Conservation (phyloP, 2,797 vertebrate genomes). For the Danionella dracula region DNA sequence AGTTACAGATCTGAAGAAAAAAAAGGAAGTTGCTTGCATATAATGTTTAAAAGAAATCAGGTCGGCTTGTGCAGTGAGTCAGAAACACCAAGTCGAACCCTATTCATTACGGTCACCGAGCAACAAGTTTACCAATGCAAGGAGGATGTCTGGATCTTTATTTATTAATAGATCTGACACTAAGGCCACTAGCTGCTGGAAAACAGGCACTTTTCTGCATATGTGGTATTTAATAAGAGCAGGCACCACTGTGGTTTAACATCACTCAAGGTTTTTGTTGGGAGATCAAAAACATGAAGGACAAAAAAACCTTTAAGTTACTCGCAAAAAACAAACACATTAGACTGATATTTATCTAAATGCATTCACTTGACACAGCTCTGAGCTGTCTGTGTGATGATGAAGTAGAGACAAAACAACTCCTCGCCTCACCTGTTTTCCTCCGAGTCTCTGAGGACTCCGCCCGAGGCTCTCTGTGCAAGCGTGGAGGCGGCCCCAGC, state of each 20-base stretch:
- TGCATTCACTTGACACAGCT: too few relatives aligned
- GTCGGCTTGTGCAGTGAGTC: slow-evolving; percentile 54
- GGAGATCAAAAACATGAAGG: too few relatives aligned
- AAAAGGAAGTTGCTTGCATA: slow-evolving; percentile 9
- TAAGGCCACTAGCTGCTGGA: not conserved
- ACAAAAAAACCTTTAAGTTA: too few relatives aligned
- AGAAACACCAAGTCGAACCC: slow-evolving; percentile 55
- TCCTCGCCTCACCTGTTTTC: slow-evolving; percentile 64
- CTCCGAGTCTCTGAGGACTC: slow-evolving; percentile 62
- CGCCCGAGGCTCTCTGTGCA: slow-evolving; percentile 62
- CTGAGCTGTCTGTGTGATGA: not conserved
- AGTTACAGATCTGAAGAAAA: slow-evolving; percentile 3
- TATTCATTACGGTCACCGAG: slow-evolving; percentile 60
- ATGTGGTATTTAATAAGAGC: not conserved
- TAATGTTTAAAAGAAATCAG: slow-evolving; percentile 48
- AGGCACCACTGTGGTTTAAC: too few relatives aligned
- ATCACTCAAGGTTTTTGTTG: too few relatives aligned
- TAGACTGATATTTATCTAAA: too few relatives aligned
- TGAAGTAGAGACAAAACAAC: not conserved
- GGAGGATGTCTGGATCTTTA: slow-evolving; percentile 14
- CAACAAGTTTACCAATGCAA: slow-evolving; percentile 22
- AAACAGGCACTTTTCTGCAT: not conserved
- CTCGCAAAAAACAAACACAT: too few relatives aligned
- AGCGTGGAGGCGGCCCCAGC: slow-evolving; percentile 76
- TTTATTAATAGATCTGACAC: slow-evolving; percentile 45